Base-by-base conservation (phyloP, 2,113 vertebrate genomes). In the Hepsetus odoe region DNA sequence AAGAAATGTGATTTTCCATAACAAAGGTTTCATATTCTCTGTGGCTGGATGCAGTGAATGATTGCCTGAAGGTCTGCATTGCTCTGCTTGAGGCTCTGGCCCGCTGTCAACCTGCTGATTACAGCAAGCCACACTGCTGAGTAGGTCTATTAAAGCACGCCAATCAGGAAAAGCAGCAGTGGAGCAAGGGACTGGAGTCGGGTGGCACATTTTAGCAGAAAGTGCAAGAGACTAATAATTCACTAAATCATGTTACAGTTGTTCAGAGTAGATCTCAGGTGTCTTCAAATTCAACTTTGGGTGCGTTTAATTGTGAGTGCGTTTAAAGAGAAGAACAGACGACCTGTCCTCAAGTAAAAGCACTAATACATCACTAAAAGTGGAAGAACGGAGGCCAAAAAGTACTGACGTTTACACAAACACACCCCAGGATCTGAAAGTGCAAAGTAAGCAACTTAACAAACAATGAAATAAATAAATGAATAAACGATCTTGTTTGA, bases 1-100 rank as follows among this genome's bases (percentile, higher is more conserved):
- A 66, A 86, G 74, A 82, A 82, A 82, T 74, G 56, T 74, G 76
- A 84, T 85, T 88, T 86, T 75, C 77, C 7, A 83, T 85, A 77
- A 80, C 51, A 86, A 84, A 82, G 53, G 76, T 80, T 51, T 66
- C 61, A 65, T 61, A 70, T 51, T 42, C 67, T 83, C 71, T 55
- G 28, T 68, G 53, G 74, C 56, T 74, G 46, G 66, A 58, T 65
- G 28, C 13, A 65, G 66, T 33, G 44, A 49, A 62, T 75, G 73
- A 61, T 35, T 67, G 42, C 40, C 53, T 33, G 5, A 59, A 65
- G 69, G 67, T 64, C 67, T 64, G 62, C 67, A 65, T 59, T 80
- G 71, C 75, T 46, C 80, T 83, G 66, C 82, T 20, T 65, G 66
- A 55, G 74, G 33, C 55, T 82, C 83, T 56, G 66, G 81, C 32